phyloP scores from a whole-genome alignment of 2,888 invertebrate species.

The Euproctis similis region DNA sequence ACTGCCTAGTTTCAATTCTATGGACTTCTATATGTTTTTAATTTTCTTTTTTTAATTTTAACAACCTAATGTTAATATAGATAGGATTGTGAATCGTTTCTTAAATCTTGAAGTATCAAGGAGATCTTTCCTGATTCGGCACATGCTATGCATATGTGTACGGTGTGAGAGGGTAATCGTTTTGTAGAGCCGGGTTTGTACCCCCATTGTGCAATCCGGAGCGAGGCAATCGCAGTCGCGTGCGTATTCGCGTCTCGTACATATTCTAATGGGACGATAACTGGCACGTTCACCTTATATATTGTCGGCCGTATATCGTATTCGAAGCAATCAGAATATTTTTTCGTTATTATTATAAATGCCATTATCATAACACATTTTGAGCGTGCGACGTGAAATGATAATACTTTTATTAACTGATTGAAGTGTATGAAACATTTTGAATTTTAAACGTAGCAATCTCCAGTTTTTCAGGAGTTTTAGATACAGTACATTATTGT shows the following conservation, averaged over 20 bases:
- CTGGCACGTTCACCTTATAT: conserved; percentile 37
- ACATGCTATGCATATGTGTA: conserved; percentile 34
- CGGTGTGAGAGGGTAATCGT: conserved; percentile 62
- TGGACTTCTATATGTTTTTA: no score
- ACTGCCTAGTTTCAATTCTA: no score
- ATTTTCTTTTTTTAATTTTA: no score
- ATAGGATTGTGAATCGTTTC: no score
- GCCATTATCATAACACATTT: no score
- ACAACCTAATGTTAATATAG: no score
- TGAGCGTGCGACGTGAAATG: no score
- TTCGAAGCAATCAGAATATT: conserved; percentile 45
- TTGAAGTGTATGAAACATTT: no score
- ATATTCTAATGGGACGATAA: conserved; percentile 56
- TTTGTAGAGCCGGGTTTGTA: conserved; percentile 60
- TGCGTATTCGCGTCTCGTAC: conserved; percentile 55
- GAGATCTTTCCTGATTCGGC: conserved; percentile 21
- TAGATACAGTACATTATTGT: no score
- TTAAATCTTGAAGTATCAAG: conserved; percentile 31
- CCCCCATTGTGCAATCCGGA: conserved; percentile 49
- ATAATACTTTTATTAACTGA: no score
- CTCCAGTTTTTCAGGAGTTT: no score
- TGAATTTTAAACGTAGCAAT: no score
- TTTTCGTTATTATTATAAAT: conserved; percentile 52
- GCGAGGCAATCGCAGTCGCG: conserved; percentile 47
- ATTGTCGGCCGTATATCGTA: conserved; percentile 23